These are phyloP conservation scores for Leuciscus waleckii DNA, from an alignment of 2,797 vertebrate species.

Conservation along the genomic window DNA sequence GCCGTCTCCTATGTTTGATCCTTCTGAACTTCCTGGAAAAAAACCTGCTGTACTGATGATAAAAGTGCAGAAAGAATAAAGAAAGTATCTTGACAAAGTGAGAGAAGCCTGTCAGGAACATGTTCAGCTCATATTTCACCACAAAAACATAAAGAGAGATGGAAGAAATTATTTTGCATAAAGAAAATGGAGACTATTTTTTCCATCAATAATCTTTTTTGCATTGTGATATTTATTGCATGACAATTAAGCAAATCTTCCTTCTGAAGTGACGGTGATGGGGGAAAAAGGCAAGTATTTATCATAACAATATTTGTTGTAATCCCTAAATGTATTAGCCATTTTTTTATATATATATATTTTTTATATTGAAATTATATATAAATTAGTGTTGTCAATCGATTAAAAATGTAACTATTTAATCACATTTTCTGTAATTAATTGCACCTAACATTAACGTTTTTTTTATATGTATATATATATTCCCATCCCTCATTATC, in stretches of 20 bases:
- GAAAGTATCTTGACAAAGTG: constrained; percentile 12
- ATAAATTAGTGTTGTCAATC: no score
- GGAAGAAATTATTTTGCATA: background rate
- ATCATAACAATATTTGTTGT: background rate
- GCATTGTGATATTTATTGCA: background rate
- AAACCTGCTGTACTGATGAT: constrained; percentile 24
- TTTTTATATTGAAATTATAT: no score
- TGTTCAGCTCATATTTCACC: background rate
- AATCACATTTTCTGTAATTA: no score
- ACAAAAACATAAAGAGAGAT: constrained; percentile 16
- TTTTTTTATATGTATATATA: no score
- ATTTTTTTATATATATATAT: no score
- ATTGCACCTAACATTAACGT: no score
- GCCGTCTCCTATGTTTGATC: constrained; percentile 31
- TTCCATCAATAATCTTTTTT: background rate
- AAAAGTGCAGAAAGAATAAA: constrained; percentile 19
- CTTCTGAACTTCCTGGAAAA: constrained; percentile 31
- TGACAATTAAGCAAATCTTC: background rate
- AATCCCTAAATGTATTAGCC: background rate
- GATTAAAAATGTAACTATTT: no score
- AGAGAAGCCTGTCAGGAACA: constrained; percentile 17
- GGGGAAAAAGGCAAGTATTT: background rate
- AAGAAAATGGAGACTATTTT: background rate
- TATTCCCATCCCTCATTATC: no score
- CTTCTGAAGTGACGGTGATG: background rate